phyloP scores from a whole-genome alignment of 2,888 invertebrate genomes.

The Cerceris rybyensis region DNA sequence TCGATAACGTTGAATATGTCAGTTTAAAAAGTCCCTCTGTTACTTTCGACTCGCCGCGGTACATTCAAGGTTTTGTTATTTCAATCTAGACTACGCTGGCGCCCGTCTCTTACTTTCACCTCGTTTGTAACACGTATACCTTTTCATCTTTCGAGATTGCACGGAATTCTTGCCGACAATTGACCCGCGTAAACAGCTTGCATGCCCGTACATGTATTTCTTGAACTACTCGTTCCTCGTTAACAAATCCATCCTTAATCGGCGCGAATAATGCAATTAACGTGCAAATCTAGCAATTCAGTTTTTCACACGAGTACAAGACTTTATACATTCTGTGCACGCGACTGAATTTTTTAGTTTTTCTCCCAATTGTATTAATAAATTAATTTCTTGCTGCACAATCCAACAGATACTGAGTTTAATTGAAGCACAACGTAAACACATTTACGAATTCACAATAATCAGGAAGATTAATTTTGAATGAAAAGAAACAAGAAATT shows the following conservation, averaged over 20 bases:
- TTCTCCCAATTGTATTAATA: too few species aligned
- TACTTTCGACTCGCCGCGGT: constrained; percentile 11
- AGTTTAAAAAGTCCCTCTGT: constrained; percentile 24
- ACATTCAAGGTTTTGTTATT: constrained; percentile 50
- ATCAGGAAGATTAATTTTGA: too few species aligned
- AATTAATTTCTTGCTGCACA: too few species aligned
- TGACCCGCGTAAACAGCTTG: constrained; percentile 39
- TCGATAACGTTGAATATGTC: constrained; percentile 20
- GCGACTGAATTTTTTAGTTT: background rate
- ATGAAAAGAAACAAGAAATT: too few species aligned
- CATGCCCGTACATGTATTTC: constrained; percentile 31
- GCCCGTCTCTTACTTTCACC: constrained; percentile 57
- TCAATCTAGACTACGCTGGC: constrained; percentile 44
- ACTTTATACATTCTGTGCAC: background rate
- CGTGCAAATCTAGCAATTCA: constrained; percentile 16
- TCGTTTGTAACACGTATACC: constrained; percentile 49
- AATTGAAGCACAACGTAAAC: too few species aligned
- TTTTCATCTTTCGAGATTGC: constrained; percentile 50
- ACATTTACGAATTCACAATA: too few species aligned
- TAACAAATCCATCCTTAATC: constrained; percentile 34
- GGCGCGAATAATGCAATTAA: background rate
- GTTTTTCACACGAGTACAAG: background rate
- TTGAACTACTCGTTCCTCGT: constrained; percentile 39
- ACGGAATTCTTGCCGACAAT: constrained; percentile 48
- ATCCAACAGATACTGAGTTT: too few species aligned